phyloP scores from a whole-genome alignment of 2,797 vertebrate genomes.

The Schizothorax lantsangensis region DNA sequence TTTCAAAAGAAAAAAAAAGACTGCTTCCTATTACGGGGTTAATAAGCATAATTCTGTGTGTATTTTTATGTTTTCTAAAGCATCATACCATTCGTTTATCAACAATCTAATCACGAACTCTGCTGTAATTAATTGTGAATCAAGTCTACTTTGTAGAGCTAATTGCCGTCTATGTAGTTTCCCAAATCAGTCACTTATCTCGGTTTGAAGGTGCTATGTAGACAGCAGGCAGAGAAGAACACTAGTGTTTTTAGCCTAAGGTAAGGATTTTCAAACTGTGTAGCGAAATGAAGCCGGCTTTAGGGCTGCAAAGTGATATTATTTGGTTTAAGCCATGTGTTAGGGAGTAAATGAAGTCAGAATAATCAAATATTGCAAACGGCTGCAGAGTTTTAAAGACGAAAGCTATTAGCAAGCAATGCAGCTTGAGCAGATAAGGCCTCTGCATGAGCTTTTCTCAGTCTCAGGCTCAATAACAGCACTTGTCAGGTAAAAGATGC shows the following conservation, averaged over 20 bases:
- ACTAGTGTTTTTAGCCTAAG: not conserved
- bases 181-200: not conserved
- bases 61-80: not conserved
- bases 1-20: not conserved
- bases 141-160: not conserved
- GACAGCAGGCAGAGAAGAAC: not conserved
- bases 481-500: not conserved
- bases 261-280: not conserved
- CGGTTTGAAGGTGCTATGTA: not conserved
- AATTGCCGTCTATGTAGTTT: not conserved
- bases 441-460: slow-evolving; percentile 68
- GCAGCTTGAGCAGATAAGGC: slow-evolving; percentile 54
- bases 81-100: not conserved
- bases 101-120: not conserved
- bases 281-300: not conserved
- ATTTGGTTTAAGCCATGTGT: slow-evolving; percentile 13
- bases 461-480: slow-evolving; percentile 65
- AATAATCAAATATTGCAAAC: slow-evolving; percentile 25
- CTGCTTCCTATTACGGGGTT: not conserved
- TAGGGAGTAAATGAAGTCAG: slow-evolving; percentile 32
- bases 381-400: slow-evolving; percentile 13
- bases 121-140: not conserved
- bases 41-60: not conserved
- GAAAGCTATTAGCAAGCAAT: not conserved
- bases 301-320: not conserved